Base-by-base conservation (phyloP, 2,797 vertebrate genomes). In the Gallirallus australis region DNA sequence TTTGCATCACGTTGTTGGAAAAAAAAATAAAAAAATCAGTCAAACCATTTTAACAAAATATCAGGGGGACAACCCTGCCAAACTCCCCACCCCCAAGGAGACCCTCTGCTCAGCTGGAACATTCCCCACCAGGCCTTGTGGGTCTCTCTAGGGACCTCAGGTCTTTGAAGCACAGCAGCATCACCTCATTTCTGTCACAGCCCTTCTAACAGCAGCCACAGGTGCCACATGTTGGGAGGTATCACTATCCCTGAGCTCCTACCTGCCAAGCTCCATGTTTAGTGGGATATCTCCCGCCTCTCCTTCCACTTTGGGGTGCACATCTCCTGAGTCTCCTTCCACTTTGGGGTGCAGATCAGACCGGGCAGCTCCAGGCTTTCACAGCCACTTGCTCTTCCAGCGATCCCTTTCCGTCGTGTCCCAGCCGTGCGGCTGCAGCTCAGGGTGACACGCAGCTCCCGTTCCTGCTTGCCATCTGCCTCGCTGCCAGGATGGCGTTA, bases 301-400 rank as follows among this genome's bases (percentile, higher is more conserved):
- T 19, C 42, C 42, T 45, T 45, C 42, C 42, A 45, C 8, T 19
- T 9, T 45, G 42, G 42, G 42, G 42, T 19, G 42, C 42, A 19
- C 8, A 19, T 45, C 18, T 45, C 42, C n/a, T n/a, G n/a, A n/a
- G n/a, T 40, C 61, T 56, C 72, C 57, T 45, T 30, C 19, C 40
- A 4, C 47, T 28, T 14, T 2, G 16, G 57, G 50, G 0, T 19
- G 37, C 47, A 19, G 48, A 9, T 53, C 37, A 15, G n/a, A 9
- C 8, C 0, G 23, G 30, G 12, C 4, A 1, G n/a, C 65, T 40
- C 1, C 0, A 11, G 18, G 37, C n/a, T 48, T 31, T 9, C 14
- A 3, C n/a, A 66, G 59, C 27, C 11, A 0, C 17, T 42, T 5
- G 23, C 47, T 57, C n/a, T 54, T 37, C 14, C 10, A 27, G 3